Evolutionary conservation across 2,888 invertebrate species (phyloP).

Genomic region (Tipula unca): DNA sequence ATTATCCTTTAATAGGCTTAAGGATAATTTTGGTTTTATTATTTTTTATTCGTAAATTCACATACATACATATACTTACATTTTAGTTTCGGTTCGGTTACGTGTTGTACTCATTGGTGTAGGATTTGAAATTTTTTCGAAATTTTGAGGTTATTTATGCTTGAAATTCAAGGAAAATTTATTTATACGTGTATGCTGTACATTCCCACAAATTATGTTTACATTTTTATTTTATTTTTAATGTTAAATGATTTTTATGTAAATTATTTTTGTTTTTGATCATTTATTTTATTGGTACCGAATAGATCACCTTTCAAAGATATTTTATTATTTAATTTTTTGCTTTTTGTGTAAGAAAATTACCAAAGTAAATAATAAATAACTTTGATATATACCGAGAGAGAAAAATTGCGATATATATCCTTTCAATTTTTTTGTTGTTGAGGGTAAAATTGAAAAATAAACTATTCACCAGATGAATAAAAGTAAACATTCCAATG

Average conservation of each 20-base stretch:
- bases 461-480: conserved; percentile 8
- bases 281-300: background rate
- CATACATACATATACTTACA: background rate
- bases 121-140: background rate
- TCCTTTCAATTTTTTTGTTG: background rate
- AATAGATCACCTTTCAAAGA: background rate
- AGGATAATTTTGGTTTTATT: background rate
- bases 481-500: background rate
- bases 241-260: background rate
- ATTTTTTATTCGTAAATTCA: background rate
- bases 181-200: background rate
- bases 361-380: conserved; percentile 14
- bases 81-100: background rate
- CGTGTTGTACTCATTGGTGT: background rate
- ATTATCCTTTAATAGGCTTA: conserved; percentile 8
- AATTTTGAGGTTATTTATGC: background rate
- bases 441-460: background rate
- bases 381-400: background rate
- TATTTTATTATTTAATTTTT: background rate
- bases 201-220: background rate
- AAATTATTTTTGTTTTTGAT: background rate
- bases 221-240: background rate
- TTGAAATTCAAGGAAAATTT: background rate
- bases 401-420: background rate
- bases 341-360: background rate